Percentiles rank a stretch among this genome's conserved stretches.
Evolutionary conservation across 2,888 invertebrate genomes (phyloP).

Genomic region (Myopa testacea): DNA sequence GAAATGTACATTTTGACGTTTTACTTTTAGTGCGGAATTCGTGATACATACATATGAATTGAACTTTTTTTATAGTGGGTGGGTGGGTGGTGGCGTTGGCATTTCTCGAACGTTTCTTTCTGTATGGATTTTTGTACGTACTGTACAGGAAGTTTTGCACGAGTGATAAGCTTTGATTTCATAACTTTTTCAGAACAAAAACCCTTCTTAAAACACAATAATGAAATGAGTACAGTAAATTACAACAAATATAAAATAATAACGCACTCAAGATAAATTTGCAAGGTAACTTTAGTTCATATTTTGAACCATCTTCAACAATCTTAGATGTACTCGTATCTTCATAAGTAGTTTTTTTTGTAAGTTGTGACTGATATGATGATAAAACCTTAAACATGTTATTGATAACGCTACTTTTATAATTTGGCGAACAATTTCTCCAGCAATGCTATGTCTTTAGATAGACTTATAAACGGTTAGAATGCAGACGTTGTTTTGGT

Average conservation of each 20-base stretch:
- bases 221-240: background rate
- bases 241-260: background rate
- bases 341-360: conserved; percentile 13
- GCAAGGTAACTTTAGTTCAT: no score
- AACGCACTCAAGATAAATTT: no score
- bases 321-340: no score
- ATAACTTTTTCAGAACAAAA: background rate
- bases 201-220: background rate
- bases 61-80: background rate
- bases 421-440: background rate
- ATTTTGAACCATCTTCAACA: background rate
- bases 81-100: conserved; percentile 5
- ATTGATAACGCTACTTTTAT: conserved; percentile 24
- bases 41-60: background rate
- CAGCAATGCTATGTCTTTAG: background rate
- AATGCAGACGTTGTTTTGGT: conserved; percentile 26
- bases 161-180: background rate
- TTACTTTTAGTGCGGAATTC: background rate
- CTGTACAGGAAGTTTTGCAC: conserved; percentile 7
- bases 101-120: background rate
- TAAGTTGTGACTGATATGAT: conserved; percentile 19
- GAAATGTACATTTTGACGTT: conserved; percentile 19
- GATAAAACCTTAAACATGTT: conserved; percentile 1
- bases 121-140: background rate
- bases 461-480: background rate